Conservation (phyloP, 2,797 vertebrate genomes). For the Propithecus perrieri region DNA sequence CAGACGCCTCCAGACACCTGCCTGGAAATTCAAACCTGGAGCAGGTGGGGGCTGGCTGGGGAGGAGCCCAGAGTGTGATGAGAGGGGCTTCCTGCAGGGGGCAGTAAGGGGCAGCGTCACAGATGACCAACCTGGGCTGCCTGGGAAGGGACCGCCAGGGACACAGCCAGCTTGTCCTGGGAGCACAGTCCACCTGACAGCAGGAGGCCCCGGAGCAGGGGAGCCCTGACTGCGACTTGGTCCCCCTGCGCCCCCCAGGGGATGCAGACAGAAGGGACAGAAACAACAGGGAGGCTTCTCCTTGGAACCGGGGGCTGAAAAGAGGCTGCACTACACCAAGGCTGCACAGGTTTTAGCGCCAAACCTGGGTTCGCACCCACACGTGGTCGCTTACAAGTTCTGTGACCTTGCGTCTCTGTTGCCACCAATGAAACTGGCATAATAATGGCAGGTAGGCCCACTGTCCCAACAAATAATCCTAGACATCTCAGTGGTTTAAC, state of each 20-base stretch:
- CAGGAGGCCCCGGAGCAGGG: not conserved
- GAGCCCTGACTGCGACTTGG: not conserved
- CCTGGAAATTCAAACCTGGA: slow-evolving; percentile 65
- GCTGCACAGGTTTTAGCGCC: not conserved
- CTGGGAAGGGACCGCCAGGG: not conserved
- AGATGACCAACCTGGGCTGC: not conserved
- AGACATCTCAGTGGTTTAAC: not conserved
- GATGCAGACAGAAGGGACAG: not conserved
- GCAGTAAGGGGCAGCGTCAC: not conserved
- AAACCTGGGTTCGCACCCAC: not conserved
- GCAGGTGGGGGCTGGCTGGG: not conserved
- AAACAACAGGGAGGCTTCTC: not conserved
- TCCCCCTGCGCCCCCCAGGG: not conserved
- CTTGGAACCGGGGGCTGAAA: not conserved
- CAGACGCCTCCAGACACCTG: slow-evolving; percentile 15
- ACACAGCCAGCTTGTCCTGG: not conserved
- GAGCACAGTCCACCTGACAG: not conserved
- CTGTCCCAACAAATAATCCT: not conserved
- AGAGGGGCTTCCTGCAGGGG: not conserved
- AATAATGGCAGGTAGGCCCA: not conserved
- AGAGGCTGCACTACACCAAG: not conserved
- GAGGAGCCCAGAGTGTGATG: not conserved
- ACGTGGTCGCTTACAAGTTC: not conserved
- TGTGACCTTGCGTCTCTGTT: not conserved
- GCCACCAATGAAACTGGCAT: not conserved